phyloP scores from a whole-genome alignment of 2,797 vertebrate genomes.

The Philypnodon macrostomus region DNA sequence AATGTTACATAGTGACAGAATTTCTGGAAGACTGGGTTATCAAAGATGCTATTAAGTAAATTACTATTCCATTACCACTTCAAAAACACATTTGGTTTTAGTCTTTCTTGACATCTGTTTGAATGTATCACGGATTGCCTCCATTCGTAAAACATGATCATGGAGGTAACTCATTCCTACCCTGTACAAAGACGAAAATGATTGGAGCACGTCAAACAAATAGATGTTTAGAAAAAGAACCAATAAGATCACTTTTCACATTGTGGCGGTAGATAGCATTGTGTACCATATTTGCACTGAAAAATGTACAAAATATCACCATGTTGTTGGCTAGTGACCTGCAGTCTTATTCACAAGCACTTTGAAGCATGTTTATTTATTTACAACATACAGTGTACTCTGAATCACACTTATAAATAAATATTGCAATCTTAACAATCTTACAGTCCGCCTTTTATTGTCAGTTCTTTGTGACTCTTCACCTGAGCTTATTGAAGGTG shows the following conservation, averaged over 20 bases:
- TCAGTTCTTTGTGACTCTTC: constrained; percentile 68
- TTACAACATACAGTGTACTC: constrained; percentile 80
- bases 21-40: constrained; percentile 5
- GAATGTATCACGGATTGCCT: constrained; percentile 23
- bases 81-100: constrained; percentile 35
- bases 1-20: not conserved
- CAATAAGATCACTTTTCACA: constrained; percentile 63
- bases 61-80: not conserved
- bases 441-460: constrained; percentile 63
- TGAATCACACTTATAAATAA: constrained; percentile 78
- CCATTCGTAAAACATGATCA: constrained; percentile 30
- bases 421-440: constrained; percentile 75
- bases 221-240: constrained; percentile 56
- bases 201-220: constrained; percentile 58
- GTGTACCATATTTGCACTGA: constrained; percentile 61
- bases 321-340: constrained; percentile 64
- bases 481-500: constrained; percentile 80
- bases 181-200: constrained; percentile 66
- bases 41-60: not conserved
- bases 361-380: constrained; percentile 80
- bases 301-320: constrained; percentile 72
- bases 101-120: constrained; percentile 26
- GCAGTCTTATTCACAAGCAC: constrained; percentile 74
- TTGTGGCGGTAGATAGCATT: constrained; percentile 58
- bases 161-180: constrained; percentile 52